Conservation (phyloP, 2,797 vertebrate genomes). For the Eulemur rubriventer region DNA sequence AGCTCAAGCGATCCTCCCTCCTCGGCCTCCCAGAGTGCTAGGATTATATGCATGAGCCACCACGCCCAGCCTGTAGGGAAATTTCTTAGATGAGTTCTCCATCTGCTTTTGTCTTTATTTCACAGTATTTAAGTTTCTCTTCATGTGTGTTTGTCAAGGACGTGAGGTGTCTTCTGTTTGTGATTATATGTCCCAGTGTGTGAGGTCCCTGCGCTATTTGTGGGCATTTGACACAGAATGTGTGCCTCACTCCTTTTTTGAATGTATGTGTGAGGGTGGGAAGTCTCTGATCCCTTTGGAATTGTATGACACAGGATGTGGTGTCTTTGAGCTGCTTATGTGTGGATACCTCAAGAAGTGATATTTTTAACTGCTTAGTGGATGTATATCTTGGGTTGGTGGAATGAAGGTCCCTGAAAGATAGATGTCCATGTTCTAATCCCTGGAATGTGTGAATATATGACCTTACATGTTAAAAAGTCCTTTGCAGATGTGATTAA, state of each 20-base stretch:
- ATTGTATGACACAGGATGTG: neutral
- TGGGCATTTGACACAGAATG: neutral
- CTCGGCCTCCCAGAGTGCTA: too few species aligned
- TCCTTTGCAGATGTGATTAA: neutral
- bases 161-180: neutral
- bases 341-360: neutral
- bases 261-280: neutral
- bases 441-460: neutral
- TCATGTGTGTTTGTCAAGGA: neutral
- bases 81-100: neutral
- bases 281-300: neutral
- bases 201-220: neutral
- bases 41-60: too few species aligned
- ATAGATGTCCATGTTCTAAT: neutral
- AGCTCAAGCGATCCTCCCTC: too few species aligned
- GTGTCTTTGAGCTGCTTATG: neutral
- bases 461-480: conserved; percentile 15
- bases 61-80: too few species aligned
- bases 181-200: neutral
- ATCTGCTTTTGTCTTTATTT: neutral
- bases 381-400: neutral
- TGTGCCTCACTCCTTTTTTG: neutral
- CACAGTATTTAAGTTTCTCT: neutral
- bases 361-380: neutral
- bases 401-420: neutral